Conservation (phyloP, 2,888 invertebrate species). For the Drosophila suboccidentalis region DNA sequence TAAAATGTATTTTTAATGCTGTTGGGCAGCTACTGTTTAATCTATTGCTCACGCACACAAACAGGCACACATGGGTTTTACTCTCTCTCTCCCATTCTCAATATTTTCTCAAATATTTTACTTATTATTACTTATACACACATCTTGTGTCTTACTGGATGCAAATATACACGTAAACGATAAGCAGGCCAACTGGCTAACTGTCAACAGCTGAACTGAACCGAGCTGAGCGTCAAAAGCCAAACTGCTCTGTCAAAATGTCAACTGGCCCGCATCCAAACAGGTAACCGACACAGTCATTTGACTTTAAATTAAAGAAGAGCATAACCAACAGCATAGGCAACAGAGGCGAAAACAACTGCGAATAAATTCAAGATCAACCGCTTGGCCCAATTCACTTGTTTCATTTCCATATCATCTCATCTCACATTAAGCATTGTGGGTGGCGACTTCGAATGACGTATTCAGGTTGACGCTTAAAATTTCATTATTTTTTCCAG, state of each 20-base stretch:
- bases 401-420: constrained; percentile 10
- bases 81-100: constrained; percentile 23
- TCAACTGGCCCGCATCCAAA: constrained; percentile 9
- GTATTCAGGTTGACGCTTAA: too few species aligned
- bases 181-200: constrained; percentile 31
- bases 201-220: constrained; percentile 41
- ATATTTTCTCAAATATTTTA: constrained; percentile 19
- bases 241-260: constrained; percentile 41
- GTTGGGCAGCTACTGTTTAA: constrained; percentile 40
- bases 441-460: neutral
- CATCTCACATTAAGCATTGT: neutral
- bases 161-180: constrained; percentile 12
- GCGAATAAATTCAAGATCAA: constrained; percentile 5
- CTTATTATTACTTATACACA: constrained; percentile 28
- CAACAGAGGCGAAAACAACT: constrained; percentile 9
- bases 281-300: constrained; percentile 12
- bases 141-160: constrained; percentile 6
- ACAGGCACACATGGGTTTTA: neutral
- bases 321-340: neutral
- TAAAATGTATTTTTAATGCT: constrained; percentile 26
- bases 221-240: constrained; percentile 34
- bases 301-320: constrained; percentile 27
- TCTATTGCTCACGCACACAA: constrained; percentile 21
- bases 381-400: constrained; percentile 8
- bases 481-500: too few species aligned